Evolutionary conservation across 2,113 vertebrate species (phyloP).

Genomic region (Lampris megalopsis): DNA sequence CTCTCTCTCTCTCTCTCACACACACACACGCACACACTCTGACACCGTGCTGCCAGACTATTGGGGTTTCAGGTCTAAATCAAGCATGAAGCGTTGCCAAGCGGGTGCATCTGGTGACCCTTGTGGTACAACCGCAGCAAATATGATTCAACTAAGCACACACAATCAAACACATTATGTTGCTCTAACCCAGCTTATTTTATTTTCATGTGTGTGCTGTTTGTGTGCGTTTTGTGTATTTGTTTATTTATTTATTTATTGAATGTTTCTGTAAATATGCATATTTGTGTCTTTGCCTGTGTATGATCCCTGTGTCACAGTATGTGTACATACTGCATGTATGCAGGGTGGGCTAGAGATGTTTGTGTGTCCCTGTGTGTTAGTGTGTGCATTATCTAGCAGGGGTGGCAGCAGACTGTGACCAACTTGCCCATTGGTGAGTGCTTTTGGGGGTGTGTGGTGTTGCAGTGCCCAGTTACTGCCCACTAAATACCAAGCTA

Average conservation of each 20-base stretch:
- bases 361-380: conserved; percentile 5
- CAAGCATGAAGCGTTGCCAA: conserved; percentile 63
- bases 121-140: conserved; percentile 51
- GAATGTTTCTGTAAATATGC: background rate
- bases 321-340: background rate
- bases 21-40: conserved; percentile 9
- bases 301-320: background rate
- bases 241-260: too few relatives aligned
- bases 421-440: background rate
- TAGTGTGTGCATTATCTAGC: conserved; percentile 11
- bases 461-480: background rate
- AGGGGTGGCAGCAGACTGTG: background rate
- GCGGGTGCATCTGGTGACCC: conserved; percentile 69
- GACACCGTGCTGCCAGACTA: conserved; percentile 14
- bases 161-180: conserved; percentile 48
- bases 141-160: conserved; percentile 41
- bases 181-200: conserved; percentile 23
- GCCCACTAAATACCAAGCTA: background rate
- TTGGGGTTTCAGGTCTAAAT: conserved; percentile 60
- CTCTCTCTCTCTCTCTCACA: background rate
- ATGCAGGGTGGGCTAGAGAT: background rate
- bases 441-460: background rate
- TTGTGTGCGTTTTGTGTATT: conserved; percentile 4
- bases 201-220: background rate
- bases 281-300: background rate